Percentiles rank a stretch among this genome's conserved stretches.
Evolutionary conservation across 1,140 invertebrate genomes (phyloP).

Genomic region (Holcopasites calliopsidis): DNA sequence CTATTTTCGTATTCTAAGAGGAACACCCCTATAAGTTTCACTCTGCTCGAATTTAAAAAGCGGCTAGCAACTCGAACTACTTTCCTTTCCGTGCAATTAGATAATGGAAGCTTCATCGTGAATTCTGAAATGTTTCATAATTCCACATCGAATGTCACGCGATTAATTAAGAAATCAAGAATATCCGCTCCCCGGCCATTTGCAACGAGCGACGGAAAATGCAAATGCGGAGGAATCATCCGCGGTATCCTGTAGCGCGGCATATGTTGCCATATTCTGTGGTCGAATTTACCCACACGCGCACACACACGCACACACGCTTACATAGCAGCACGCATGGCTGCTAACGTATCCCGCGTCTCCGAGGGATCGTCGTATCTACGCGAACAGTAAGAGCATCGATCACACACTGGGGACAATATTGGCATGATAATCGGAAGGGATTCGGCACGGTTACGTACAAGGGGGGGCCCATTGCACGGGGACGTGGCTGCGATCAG

Average conservation of each 20-base stretch:
- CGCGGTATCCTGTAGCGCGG: conserved; percentile 24
- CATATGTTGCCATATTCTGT: conserved; percentile 58
- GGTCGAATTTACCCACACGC: conserved; percentile 55
- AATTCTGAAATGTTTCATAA: too few relatives aligned
- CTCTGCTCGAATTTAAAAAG: too few relatives aligned
- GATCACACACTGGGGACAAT: conserved; percentile 67
- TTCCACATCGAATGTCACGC: too few relatives aligned
- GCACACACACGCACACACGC: conserved; percentile 1
- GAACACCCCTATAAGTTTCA: too few relatives aligned
- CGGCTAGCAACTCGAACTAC: too few relatives aligned
- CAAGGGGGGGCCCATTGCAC: conserved; percentile 36
- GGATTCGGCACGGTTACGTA: conserved; percentile 66
- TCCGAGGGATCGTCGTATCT: conserved; percentile 59
- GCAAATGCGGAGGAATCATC: conserved; percentile 45
- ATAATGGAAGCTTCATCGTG: too few relatives aligned
- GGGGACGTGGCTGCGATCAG: conserved; percentile 12
- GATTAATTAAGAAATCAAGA: too few relatives aligned
- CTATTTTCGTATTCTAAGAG: too few relatives aligned
- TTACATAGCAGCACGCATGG: conserved; percentile 27
- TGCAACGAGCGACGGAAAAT: conserved; percentile 15
- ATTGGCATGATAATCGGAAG: conserved; percentile 71
- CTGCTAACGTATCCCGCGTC: conserved; percentile 31
- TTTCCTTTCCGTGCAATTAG: too few relatives aligned
- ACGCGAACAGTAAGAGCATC: conserved; percentile 65
- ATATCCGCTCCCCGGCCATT: neutral